Conservation (phyloP, 2,797 vertebrate species). For the Gadopsis bispinosus region DNA sequence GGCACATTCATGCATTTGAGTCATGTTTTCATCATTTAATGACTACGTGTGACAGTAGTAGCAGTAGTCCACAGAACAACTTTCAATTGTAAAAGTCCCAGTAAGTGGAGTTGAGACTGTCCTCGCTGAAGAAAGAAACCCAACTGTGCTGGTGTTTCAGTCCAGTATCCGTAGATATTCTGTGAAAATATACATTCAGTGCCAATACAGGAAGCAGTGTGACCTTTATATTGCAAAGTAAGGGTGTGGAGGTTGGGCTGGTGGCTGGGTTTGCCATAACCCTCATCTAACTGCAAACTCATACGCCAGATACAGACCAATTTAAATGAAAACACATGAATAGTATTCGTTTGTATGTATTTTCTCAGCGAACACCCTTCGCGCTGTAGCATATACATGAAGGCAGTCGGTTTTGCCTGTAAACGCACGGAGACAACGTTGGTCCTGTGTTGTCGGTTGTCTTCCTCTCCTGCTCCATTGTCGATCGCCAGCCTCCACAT, state of each 20-base stretch:
- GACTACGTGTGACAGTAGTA: constrained; percentile 3
- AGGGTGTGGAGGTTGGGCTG: not conserved
- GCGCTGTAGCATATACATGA: not conserved
- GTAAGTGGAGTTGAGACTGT: not conserved
- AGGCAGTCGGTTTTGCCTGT: not conserved
- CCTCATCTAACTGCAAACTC: not conserved
- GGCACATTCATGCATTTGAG: not conserved
- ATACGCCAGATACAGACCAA: not conserved
- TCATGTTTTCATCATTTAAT: constrained; percentile 24
- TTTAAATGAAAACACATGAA: not conserved
- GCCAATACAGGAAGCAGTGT: not conserved
- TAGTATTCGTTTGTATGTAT: not conserved
- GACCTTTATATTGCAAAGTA: not conserved
- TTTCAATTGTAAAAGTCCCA: constrained; percentile 9
- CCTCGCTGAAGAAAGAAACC: not conserved
- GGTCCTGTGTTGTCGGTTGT: constrained; percentile 10
- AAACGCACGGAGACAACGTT: constrained; percentile 26
- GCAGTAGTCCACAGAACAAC: not conserved
- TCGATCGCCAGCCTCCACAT: constrained; percentile 63
- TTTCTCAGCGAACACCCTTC: not conserved
- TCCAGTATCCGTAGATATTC: not conserved
- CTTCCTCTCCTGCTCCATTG: constrained; percentile 12
- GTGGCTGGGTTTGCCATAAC: not conserved
- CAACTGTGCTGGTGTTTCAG: not conserved
- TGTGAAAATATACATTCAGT: not conserved